Percentiles rank a stretch among this genome's conserved stretches.
Evolutionary conservation across 2,113 vertebrate species (phyloP).

Genomic region (Entosphenus tridentatus): DNA sequence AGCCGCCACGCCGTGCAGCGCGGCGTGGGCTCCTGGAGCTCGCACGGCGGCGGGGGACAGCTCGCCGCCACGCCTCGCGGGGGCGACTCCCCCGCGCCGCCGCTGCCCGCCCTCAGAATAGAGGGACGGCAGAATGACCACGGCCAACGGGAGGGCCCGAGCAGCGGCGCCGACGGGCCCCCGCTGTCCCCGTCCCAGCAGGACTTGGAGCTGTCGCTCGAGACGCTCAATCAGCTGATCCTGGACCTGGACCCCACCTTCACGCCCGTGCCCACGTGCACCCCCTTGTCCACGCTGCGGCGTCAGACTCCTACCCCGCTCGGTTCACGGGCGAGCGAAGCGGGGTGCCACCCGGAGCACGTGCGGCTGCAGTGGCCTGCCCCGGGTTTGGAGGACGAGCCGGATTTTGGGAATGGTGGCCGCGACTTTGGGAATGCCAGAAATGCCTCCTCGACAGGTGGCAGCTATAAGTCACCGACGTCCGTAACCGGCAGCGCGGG

Average conservation of each 20-base stretch:
- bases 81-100: constrained; percentile 15
- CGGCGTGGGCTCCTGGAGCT: constrained; percentile 75
- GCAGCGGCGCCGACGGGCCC: background rate
- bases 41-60: constrained; percentile 32
- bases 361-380: no score
- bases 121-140: constrained; percentile 15
- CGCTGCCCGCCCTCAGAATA: constrained; percentile 20
- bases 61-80: constrained; percentile 31
- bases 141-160: no score
- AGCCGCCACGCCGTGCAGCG: constrained; percentile 82
- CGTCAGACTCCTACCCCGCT: no score
- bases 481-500: no score
- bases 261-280: constrained; percentile 8
- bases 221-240: constrained; percentile 82
- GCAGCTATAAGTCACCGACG: no score
- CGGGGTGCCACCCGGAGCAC: no score
- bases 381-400: no score
- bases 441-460: no score
- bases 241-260: constrained; percentile 39
- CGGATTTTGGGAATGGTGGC: no score
- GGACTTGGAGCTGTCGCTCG: constrained; percentile 86
- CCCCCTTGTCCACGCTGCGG: no score
- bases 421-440: no score
- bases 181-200: constrained; percentile 32
- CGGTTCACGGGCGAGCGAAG: no score